Conservation (phyloP, 2,113 vertebrate species). For the Pluvianellus socialis region DNA sequence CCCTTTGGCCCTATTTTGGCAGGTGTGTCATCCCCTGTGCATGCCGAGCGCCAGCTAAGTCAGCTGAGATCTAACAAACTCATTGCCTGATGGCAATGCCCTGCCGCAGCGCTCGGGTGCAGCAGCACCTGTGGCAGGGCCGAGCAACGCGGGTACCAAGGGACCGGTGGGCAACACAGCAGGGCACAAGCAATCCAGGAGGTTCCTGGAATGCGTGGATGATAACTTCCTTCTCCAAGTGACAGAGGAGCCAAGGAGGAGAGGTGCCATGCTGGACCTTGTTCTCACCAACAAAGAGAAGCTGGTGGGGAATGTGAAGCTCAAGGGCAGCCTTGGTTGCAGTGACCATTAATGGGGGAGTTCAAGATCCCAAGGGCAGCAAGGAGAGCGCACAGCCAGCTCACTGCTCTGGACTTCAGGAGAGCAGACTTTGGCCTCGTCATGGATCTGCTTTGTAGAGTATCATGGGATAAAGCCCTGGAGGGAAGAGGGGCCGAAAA, state of each 20-base stretch:
- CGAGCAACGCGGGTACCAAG: rapidly evolving
- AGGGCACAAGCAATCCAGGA: neutral
- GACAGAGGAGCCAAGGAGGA: neutral
- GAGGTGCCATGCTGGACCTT: neutral
- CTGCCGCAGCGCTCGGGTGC: neutral
- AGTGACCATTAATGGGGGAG: too few relatives aligned
- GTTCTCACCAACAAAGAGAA: too few relatives aligned
- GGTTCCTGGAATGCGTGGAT: neutral
- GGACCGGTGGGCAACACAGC: neutral
- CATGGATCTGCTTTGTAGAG: too few relatives aligned
- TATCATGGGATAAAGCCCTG: too few relatives aligned
- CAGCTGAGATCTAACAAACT: neutral
- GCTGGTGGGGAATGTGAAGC: too few relatives aligned
- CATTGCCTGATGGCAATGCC: rapidly evolving
- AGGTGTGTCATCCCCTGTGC: neutral
- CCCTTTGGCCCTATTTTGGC: neutral
- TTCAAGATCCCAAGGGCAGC: too few relatives aligned
- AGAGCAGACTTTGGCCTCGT: too few relatives aligned
- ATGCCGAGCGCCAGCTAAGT: neutral
- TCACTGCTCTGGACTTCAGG: too few relatives aligned
- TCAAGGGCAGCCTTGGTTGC: too few relatives aligned
- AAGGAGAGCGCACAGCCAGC: too few relatives aligned
- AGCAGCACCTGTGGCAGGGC: neutral
- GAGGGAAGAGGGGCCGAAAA: too few relatives aligned
- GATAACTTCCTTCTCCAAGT: neutral